A percentile compares a stretch with the other conserved stretches of the same genome.
Evolutionary conservation across 53 echinoderm and acorn worm species (phyloP).

Genomic region (Pentamera pediparva): DNA sequence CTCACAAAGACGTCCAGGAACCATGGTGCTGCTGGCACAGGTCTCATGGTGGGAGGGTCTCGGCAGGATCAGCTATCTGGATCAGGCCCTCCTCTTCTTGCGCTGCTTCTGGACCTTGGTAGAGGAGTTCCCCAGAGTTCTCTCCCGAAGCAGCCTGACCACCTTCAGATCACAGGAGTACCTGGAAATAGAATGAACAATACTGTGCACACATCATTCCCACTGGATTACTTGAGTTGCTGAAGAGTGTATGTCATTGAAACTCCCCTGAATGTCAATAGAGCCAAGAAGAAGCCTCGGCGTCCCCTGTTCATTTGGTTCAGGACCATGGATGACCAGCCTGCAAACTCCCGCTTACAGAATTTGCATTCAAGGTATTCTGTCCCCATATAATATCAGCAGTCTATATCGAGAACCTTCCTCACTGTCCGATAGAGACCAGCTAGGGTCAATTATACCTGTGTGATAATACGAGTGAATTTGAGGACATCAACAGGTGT

Average conservation of each 20-base stretch:
- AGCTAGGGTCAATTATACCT: constrained; percentile 36
- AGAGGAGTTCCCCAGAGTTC: constrained; percentile 47
- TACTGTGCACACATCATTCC: background rate
- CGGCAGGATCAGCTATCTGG: background rate
- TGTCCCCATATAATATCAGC: constrained; percentile 55
- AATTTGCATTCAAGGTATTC: constrained; percentile 57
- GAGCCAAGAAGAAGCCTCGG: constrained; percentile 46
- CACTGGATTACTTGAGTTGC: background rate
- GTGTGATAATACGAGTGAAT: background rate
- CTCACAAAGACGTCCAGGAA: constrained; percentile 57
- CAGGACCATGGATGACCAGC: constrained; percentile 54
- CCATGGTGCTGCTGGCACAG: constrained; percentile 49
- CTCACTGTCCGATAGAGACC: constrained; percentile 52
- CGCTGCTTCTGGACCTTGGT: constrained; percentile 14
- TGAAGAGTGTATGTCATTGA: background rate
- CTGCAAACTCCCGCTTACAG: constrained; percentile 53
- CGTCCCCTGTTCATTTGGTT: constrained; percentile 54
- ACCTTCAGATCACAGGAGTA: constrained; percentile 41
- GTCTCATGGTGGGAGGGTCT: constrained; percentile 26
- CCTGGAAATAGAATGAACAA: background rate
- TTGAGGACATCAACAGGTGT: background rate
- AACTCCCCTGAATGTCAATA: constrained; percentile 45
- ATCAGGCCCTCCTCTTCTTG: background rate
- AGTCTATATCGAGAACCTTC: constrained; percentile 55
- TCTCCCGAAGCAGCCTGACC: constrained; percentile 29